Percentiles rank a stretch among this genome's conserved stretches.
Evolutionary conservation across 2,888 invertebrate species (phyloP).

Genomic region (Hypomecis atomaria): DNA sequence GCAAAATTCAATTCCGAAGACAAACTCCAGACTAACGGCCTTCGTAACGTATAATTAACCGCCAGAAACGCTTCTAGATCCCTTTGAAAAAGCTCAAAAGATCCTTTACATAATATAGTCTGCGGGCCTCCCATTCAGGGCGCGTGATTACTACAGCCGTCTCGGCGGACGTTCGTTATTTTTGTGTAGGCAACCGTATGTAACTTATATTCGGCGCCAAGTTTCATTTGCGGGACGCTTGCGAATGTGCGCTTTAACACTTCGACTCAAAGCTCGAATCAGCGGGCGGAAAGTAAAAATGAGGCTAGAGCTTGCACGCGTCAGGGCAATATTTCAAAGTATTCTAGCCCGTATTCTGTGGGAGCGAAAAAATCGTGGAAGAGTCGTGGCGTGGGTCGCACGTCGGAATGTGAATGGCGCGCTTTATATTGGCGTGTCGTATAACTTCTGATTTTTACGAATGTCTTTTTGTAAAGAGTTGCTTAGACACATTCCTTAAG

Average conservation of each 20-base stretch:
- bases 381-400: constrained; percentile 38
- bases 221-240: constrained; percentile 48
- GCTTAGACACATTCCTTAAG: constrained; percentile 6
- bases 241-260: constrained; percentile 48
- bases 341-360: constrained; percentile 55
- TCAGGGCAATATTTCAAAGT: constrained; percentile 58
- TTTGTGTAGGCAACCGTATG: constrained; percentile 83
- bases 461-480: constrained; percentile 14
- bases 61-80: constrained; percentile 66
- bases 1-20: constrained; percentile 54
- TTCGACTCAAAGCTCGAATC: constrained; percentile 33
- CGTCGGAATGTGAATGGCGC: constrained; percentile 38
- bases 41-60: constrained; percentile 72
- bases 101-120: constrained; percentile 77
- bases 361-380: constrained; percentile 51
- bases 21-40: constrained; percentile 58
- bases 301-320: constrained; percentile 49
- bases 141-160: constrained; percentile 71
- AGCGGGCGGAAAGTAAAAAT: constrained; percentile 32
- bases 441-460: constrained; percentile 37
- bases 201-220: constrained; percentile 63
- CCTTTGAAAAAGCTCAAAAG: constrained; percentile 75
- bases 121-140: constrained; percentile 69
- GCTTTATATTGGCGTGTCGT: constrained; percentile 46
- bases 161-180: constrained; percentile 79